These are phyloP conservation scores for Colius striatus DNA, from an alignment of 2,113 vertebrate genomes.

Conservation along the genomic window DNA sequence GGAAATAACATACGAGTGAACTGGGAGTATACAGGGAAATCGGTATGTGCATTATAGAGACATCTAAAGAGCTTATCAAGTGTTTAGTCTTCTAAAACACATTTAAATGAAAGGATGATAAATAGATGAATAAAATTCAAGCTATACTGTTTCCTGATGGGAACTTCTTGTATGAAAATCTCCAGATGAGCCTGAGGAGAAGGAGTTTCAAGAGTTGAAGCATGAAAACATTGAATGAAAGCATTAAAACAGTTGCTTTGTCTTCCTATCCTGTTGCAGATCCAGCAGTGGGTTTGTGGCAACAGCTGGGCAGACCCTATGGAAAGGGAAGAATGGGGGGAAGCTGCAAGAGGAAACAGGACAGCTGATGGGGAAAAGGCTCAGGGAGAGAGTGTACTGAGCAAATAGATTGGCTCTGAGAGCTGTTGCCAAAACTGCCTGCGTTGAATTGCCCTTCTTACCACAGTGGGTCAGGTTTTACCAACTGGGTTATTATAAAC, in stretches of 20 bases:
- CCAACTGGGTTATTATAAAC: background rate
- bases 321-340: background rate
- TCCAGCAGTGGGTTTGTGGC: background rate
- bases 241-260: background rate
- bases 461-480: background rate
- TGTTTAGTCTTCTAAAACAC: background rate
- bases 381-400: background rate
- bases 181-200: background rate
- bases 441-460: background rate
- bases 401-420: background rate
- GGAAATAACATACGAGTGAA: background rate
- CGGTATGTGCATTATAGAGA: background rate
- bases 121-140: background rate
- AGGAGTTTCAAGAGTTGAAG: background rate
- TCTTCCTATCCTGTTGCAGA: background rate
- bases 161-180: background rate
- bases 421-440: background rate
- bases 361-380: background rate
- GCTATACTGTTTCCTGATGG: background rate
- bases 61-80: background rate
- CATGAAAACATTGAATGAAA: background rate
- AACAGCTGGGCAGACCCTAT: background rate
- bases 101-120: background rate
- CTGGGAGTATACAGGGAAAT: background rate
- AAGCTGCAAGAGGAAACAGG: background rate